A percentile compares a stretch with the other conserved stretches of the same genome.
These are phyloP conservation scores for Diglossa cyanea DNA, from an alignment of 2,797 vertebrate genomes.

Conservation along the genomic window DNA sequence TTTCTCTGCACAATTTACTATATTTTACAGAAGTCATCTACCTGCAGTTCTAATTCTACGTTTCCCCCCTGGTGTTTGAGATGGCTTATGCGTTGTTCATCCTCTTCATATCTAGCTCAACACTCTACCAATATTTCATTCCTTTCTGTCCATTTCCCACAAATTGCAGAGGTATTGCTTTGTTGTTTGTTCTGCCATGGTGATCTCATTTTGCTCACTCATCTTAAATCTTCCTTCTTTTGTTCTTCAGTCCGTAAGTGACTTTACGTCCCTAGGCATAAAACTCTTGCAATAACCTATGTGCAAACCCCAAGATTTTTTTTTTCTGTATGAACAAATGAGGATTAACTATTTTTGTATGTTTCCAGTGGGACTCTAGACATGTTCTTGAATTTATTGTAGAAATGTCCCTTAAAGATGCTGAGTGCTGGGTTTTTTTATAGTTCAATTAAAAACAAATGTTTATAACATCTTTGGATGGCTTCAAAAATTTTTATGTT, in stretches of 20 bases:
- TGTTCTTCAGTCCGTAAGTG: not conserved
- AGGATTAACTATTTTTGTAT: not conserved
- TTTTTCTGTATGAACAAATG: not conserved
- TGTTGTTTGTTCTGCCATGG: not conserved
- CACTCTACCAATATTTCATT: not conserved
- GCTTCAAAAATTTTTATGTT: not conserved
- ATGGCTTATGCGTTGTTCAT: not conserved
- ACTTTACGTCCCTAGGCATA: not conserved
- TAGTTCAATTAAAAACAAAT: not conserved
- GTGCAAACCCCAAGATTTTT: not conserved
- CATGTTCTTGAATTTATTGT: not conserved
- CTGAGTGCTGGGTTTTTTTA: not conserved
- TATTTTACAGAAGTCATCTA: not conserved
- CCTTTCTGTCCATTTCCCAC: not conserved
- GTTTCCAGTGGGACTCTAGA: not conserved
- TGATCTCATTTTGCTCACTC: not conserved
- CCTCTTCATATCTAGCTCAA: not conserved
- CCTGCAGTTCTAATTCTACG: not conserved
- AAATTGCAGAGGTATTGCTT: conserved; percentile 3
- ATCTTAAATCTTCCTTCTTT: not conserved
- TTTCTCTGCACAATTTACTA: not conserved
- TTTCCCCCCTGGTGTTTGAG: not conserved
- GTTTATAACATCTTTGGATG: not conserved
- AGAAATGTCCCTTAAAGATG: not conserved
- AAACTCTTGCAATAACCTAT: not conserved